Evolutionary conservation across 2,797 vertebrate species (phyloP).

Genomic region (Myotis daubentonii): DNA sequence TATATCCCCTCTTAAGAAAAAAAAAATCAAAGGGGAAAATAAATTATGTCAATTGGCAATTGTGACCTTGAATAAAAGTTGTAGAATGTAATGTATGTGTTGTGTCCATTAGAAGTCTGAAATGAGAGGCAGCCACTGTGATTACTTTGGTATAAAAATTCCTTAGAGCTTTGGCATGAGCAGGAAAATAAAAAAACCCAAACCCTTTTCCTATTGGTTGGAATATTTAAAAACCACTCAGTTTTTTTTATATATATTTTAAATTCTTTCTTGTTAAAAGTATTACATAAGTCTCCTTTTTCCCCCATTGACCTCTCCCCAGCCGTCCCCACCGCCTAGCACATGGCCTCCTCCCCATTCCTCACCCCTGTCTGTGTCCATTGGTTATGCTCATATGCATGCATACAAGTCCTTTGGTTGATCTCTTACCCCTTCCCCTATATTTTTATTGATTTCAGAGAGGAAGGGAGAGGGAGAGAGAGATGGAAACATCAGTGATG

Average conservation of each 20-base stretch:
- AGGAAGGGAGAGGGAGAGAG: too few species aligned
- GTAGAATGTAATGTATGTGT: not conserved
- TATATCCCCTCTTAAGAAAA: constrained; percentile 20
- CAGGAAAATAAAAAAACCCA: not conserved
- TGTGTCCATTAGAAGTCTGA: not conserved
- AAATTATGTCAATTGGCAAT: constrained; percentile 36
- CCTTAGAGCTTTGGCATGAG: not conserved
- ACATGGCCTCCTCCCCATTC: too few species aligned
- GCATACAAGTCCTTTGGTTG: too few species aligned
- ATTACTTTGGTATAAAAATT: not conserved
- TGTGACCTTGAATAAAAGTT: constrained; percentile 20
- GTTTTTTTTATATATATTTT: not conserved
- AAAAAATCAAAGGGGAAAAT: constrained; percentile 5
- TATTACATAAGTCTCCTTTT: too few species aligned
- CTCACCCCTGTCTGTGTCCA: too few species aligned
- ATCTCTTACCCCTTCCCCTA: too few species aligned
- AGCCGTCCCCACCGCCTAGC: rapidly evolving
- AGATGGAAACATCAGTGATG: too few species aligned
- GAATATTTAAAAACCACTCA: constrained; percentile 23
- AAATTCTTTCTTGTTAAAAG: too few species aligned
- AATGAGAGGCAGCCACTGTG: not conserved
- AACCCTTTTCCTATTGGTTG: not conserved
- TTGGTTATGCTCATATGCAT: too few species aligned
- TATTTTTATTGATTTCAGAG: too few species aligned
- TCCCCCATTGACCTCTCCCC: too few species aligned